phyloP scores from a whole-genome alignment of 2,113 vertebrate genomes.

The Lampris incognitus region DNA sequence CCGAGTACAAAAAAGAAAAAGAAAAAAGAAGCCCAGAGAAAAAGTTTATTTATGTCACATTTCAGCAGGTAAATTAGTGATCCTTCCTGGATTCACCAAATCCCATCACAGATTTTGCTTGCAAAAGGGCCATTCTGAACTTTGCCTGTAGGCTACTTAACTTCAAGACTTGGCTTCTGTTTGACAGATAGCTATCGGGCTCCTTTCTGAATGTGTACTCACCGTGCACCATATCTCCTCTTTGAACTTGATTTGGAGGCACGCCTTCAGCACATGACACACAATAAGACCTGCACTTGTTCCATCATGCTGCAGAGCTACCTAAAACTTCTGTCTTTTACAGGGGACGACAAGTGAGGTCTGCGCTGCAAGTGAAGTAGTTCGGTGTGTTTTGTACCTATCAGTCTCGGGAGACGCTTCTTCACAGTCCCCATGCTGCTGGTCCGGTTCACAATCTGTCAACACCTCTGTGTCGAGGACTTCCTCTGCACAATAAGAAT shows the following conservation, averaged over 20 bases:
- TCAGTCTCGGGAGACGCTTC: slow-evolving; percentile 63
- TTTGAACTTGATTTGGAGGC: slow-evolving; percentile 1
- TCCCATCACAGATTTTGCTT: not conserved
- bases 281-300: too few relatives aligned
- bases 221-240: slow-evolving; percentile 14
- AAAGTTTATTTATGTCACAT: not conserved
- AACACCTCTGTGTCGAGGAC: slow-evolving; percentile 85
- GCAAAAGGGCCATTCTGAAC: not conserved
- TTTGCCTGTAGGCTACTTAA: slow-evolving; percentile 9
- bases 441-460: slow-evolving; percentile 78
- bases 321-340: not conserved
- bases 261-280: too few relatives aligned
- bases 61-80: not conserved
- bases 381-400: slow-evolving; percentile 77
- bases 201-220: slow-evolving; percentile 11
- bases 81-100: not conserved
- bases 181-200: slow-evolving; percentile 5
- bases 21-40: not conserved
- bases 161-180: not conserved
- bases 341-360: not conserved
- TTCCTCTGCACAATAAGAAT: slow-evolving; percentile 78
- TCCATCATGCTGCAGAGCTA: not conserved
- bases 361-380: not conserved
- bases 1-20: not conserved
- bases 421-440: slow-evolving; percentile 78